Evolutionary conservation across 2,888 invertebrate species (phyloP).

Genomic region (Acrocyrtus sp.): DNA sequence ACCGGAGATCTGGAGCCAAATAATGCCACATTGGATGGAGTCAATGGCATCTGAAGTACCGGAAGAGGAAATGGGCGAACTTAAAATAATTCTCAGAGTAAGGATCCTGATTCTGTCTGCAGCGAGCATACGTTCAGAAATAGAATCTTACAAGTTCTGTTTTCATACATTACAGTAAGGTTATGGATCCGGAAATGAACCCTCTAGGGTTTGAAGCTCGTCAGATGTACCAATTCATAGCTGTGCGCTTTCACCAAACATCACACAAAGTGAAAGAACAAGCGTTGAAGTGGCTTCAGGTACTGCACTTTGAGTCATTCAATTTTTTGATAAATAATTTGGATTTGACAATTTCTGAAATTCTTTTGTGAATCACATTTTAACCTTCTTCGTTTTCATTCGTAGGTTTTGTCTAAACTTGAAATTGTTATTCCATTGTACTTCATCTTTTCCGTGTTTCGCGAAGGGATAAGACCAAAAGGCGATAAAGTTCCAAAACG

Average conservation of each 20-base stretch:
- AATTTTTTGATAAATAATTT: too few species aligned
- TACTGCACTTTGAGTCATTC: slow-evolving; percentile 65
- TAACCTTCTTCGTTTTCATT: too few species aligned
- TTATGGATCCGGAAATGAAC: slow-evolving; percentile 95
- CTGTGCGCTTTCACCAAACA: slow-evolving; percentile 82
- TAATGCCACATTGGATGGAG: slow-evolving; percentile 99
- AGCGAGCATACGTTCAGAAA: neutral
- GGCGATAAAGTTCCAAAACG: slow-evolving; percentile 59
- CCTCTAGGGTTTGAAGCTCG: slow-evolving; percentile 94
- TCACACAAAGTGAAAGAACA: slow-evolving; percentile 86
- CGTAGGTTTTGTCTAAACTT: slow-evolving; percentile 84
- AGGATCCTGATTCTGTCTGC: slow-evolving; percentile 64
- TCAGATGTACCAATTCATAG: slow-evolving; percentile 94
- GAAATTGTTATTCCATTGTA: slow-evolving; percentile 90
- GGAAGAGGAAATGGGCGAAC: slow-evolving; percentile 84
- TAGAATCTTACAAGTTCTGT: too few species aligned
- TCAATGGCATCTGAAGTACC: slow-evolving; percentile 93
- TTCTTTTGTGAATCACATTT: neutral
- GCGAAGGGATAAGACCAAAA: slow-evolving; percentile 78
- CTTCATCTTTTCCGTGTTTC: slow-evolving; percentile 90
- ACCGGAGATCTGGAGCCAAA: slow-evolving; percentile 94
- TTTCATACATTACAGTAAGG: slow-evolving; percentile 77
- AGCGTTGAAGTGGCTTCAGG: slow-evolving; percentile 89
- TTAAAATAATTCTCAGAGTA: slow-evolving; percentile 83
- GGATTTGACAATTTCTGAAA: neutral